Base-by-base conservation (phyloP, 2,113 vertebrate species). In the Mastomys coucha region DNA sequence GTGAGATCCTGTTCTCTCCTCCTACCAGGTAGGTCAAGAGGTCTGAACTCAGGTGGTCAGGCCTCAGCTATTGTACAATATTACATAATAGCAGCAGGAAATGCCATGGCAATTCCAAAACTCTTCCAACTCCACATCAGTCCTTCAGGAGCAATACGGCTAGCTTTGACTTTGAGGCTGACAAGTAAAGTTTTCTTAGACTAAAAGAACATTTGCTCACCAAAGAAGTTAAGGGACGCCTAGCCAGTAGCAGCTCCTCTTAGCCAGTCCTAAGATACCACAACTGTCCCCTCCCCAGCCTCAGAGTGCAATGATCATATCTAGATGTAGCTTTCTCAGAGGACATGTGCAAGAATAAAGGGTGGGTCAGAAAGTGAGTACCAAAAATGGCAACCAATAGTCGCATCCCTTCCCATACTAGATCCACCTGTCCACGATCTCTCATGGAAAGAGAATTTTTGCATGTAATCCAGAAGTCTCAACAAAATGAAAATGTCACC, bases 401-500 rank as follows among this genome's bases (percentile, higher is more conserved):
- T 13, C 31, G 60, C 11, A 28, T 67, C 31, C 63, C 28, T 73
- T 82, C 86, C 86, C 81, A 84, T n/a, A 53, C 65, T 76, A 60
- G 51, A 26, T 67, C 28, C 4, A 1, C 91, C 77, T 67, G 26
- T 45, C 39, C 76, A 60, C 58, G 1, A 19, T 39, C 39, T 75
- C 58, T 84, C 16, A 42, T 33, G 19, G 28, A 73, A 76, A 22
- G 28, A 22, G 60, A 88, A 51, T 19, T 60, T 33, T 36, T 87
- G 20, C 1, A 0, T 36, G 49, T 5, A 72, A 42, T 42, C 89
- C 33, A 31, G 63, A 63, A 72, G 81, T 26, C 78, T 94, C 96
- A 92, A 56, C 70, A 91, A 88, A 90, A 91, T 70, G 85, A 60
- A 10, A 42, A 76, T n/a, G 56, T 87, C 63, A 99, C 99, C 99